Percentiles rank a stretch among this genome's conserved stretches.
Conservation (phyloP, 2,888 invertebrate genomes). For the Eristalis pertinax region DNA sequence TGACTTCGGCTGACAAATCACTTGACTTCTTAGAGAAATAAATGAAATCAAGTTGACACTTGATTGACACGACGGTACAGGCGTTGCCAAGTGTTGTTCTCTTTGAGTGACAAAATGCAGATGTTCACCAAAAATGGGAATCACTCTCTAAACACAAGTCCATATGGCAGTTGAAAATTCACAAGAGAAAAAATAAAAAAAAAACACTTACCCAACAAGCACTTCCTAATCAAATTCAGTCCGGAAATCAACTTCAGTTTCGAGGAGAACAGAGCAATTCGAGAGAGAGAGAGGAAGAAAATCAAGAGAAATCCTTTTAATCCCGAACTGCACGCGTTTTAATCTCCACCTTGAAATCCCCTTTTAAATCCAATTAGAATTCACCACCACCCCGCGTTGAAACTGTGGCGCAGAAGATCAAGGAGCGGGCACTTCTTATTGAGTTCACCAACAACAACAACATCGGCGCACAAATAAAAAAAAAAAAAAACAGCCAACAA, state of each 20-base stretch:
- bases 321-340: conserved; percentile 17
- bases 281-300: background rate
- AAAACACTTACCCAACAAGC: background rate
- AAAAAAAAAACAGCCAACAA: background rate
- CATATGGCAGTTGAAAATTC: background rate
- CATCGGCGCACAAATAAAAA: background rate
- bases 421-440: background rate
- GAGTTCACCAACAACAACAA: background rate
- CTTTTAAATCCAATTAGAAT: conserved; percentile 29
- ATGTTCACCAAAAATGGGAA: background rate
- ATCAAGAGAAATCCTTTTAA: conserved; percentile 17
- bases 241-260: background rate
- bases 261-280: background rate
- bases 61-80: background rate
- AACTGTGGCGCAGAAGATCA: background rate
- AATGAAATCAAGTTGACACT: background rate
- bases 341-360: conserved; percentile 16
- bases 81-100: background rate
- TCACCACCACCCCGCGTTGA: background rate
- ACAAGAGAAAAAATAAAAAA: background rate
- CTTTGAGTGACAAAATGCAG: background rate
- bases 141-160: background rate
- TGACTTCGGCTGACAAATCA: background rate
- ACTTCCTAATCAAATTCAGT: background rate
- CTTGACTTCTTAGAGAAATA: background rate